Base-by-base conservation (phyloP, 1,140 invertebrate species). In the Pseudomyrmex pallidus region DNA sequence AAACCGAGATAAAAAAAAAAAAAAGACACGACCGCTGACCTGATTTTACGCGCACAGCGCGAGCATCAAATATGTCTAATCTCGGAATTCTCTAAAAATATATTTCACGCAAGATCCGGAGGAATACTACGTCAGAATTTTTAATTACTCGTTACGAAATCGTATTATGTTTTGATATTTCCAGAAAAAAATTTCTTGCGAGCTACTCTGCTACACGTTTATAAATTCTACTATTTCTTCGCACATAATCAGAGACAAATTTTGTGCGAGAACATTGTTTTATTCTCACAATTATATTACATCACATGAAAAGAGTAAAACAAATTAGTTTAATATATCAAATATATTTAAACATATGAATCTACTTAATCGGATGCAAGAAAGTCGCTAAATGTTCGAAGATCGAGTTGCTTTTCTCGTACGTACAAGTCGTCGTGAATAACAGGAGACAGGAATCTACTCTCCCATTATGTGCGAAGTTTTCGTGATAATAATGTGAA, bases 401-500 rank as follows among this genome's bases (percentile, higher is more conserved):
- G 35, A 35, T 35, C 35, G 35, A 35, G 35, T 35, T 35, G 7
- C 35, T 35, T 35, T 7, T 0, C 44, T 46, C 54, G 10, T 59
- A 54, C 20, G 54, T 72, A 67, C 3, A 80, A 70, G 20, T 54
- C 20, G 25, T 8, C 17, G 0, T 56, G 17, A 63, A 9, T 68
- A 77, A 77, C 25, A 35, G 15, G 67, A n/a, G 20, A 83, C 35
- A 54, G 46, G 44, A 66, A 74, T 67, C 44, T 77, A 63, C 20
- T 35, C 46, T 77, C 9, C 13, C 61, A 44, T 54, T 35, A 70
- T 46, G 35, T 22, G 56, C 66, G 20, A 54, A 80, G 74, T 83
- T 78, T 35, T 48, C 56, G 64, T 61, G 82, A 85, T 82, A 83
- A 88, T 74, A 67, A 66, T 25, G n/a, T 35, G 17, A 59, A 67